Evolutionary conservation across 2,888 invertebrate genomes (phyloP).

Genomic region (Cryptus viduatorius): DNA sequence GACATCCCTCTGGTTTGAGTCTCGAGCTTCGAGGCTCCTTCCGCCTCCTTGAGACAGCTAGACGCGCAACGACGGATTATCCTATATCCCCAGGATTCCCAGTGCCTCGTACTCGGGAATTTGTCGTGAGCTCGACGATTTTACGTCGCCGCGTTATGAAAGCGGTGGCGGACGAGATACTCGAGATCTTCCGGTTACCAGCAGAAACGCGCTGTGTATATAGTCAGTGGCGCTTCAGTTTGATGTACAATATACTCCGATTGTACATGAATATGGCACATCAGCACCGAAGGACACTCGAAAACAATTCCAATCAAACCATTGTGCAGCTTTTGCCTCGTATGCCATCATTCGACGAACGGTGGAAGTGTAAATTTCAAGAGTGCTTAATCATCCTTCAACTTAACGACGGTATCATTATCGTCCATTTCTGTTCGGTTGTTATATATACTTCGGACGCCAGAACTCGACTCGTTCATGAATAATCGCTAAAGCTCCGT

Average conservation of each 20-base stretch:
- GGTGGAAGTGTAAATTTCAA: no score
- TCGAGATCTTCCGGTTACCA: conserved; percentile 24
- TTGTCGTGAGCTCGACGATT: conserved; percentile 55
- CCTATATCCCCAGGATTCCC: conserved; percentile 49
- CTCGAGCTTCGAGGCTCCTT: conserved; percentile 54
- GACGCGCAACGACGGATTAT: conserved; percentile 65
- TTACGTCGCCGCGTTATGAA: conserved; percentile 49
- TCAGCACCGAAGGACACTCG: conserved; percentile 8
- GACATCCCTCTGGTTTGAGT: conserved; percentile 47
- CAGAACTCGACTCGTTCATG: conserved; percentile 60
- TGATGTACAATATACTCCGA: conserved; percentile 25
- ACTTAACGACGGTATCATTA: conserved; percentile 36
- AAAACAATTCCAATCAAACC: neutral
- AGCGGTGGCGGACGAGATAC: conserved; percentile 47
- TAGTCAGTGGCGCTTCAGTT: neutral
- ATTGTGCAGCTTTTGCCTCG: neutral
- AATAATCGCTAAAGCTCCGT: conserved; percentile 62
- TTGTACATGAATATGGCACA: conserved; percentile 47
- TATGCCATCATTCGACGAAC: neutral
- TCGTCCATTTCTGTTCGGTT: conserved; percentile 25
- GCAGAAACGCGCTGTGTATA: neutral
- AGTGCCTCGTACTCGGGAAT: conserved; percentile 46
- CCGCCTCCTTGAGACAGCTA: conserved; percentile 58
- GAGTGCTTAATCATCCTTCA: no score
- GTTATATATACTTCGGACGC: conserved; percentile 19